A percentile compares a stretch with the other conserved stretches of the same genome.
These are phyloP conservation scores for Psilopsiagon aymara DNA, from an alignment of 2,113 vertebrate species.

Conservation along the genomic window DNA sequence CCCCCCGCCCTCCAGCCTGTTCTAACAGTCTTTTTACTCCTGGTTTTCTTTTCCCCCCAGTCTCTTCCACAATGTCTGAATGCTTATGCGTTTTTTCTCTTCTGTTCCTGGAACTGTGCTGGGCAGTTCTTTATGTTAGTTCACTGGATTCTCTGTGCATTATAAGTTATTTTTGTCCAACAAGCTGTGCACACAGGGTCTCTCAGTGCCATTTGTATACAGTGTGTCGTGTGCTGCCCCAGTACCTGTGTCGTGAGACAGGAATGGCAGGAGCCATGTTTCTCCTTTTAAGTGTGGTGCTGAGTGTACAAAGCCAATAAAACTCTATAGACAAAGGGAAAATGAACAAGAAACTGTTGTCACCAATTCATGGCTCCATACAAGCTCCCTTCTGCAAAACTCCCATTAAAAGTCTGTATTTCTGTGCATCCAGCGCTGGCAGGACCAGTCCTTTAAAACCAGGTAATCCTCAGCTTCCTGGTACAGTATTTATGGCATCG, in stretches of 20 bases:
- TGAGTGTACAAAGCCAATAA: background rate
- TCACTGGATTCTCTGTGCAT: background rate
- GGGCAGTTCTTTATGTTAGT: background rate
- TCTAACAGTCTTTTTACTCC: background rate
- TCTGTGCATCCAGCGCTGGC: background rate
- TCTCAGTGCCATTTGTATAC: background rate
- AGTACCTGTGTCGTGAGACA: background rate
- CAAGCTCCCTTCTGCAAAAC: background rate
- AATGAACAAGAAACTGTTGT: background rate
- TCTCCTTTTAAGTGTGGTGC: background rate
- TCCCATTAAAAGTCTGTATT: background rate
- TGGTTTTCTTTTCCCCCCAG: background rate
- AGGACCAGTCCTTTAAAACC: background rate
- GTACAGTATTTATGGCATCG: background rate
- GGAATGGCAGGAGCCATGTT: background rate
- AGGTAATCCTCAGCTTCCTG: background rate
- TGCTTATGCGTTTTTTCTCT: background rate
- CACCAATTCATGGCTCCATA: background rate
- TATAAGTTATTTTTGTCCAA: background rate
- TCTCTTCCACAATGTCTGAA: background rate
- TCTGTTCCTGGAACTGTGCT: background rate
- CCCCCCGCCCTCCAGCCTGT: background rate
- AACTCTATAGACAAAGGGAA: background rate
- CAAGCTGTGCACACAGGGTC: background rate
- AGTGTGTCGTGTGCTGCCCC: background rate